Evolutionary conservation across 2,888 invertebrate species (phyloP), one percentile per base, ranked within the genome.

Genomic region (Nesidiocoris tenuis): DNA sequence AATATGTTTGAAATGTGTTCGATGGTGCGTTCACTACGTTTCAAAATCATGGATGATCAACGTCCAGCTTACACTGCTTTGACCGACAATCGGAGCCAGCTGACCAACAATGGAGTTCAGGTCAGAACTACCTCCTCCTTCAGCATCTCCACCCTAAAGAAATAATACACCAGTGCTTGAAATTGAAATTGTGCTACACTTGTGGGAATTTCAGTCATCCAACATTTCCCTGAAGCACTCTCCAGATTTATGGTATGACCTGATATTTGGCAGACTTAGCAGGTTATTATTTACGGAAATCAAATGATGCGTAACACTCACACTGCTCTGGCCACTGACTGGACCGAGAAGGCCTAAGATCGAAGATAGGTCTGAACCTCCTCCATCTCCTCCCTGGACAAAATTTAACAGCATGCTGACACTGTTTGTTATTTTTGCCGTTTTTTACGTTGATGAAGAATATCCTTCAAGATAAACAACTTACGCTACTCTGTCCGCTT

Each of bases 401-500:
- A 39, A 39, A 39, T n/a, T n/a, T n/a, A n/a, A n/a, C n/a, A n/a
- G n/a, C n/a, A n/a, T n/a, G n/a, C n/a, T n/a, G n/a, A n/a, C n/a
- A n/a, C n/a, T n/a, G n/a, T n/a, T n/a, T n/a, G n/a, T n/a, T n/a
- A n/a, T n/a, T n/a, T n/a, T n/a, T n/a, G n/a, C n/a, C n/a, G n/a
- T n/a, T n/a, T n/a, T n/a, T n/a, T n/a, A n/a, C n/a, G n/a, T n/a
- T n/a, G n/a, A n/a, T n/a, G n/a, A n/a, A n/a, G n/a, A n/a, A n/a
- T n/a, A n/a, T n/a, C n/a, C n/a, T n/a, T n/a, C n/a, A n/a, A n/a
- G n/a, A n/a, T n/a, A n/a, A n/a, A n/a, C n/a, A 74, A 78, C 76
- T 75, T 22, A 75, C 79, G 70, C 80, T 80, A 77, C 79, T 79
- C 67, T 76, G 63, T 2, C 76, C 77, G n/a, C 75, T 59, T 18